phyloP scores from a whole-genome alignment of 35 echinoderm and acorn worm genomes.

The Stichopus chloronotus region DNA sequence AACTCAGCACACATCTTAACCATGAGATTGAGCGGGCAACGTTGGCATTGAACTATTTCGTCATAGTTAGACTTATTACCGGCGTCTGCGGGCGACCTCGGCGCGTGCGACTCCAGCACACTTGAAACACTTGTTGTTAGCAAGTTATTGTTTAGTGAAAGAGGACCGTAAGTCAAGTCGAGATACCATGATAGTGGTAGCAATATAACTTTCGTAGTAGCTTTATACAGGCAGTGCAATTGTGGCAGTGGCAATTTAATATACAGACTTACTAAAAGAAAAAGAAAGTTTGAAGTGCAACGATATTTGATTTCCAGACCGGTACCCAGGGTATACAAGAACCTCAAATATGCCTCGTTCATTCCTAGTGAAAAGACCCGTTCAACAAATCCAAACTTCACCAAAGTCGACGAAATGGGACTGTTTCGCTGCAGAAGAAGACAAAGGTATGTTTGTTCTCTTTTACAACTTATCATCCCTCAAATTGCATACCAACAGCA shows the following conservation, averaged over 20 bases:
- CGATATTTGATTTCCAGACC: not conserved
- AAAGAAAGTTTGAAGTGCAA: not conserved
- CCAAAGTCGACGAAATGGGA: slow-evolving; percentile 42
- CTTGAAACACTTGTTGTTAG: slow-evolving; percentile 26
- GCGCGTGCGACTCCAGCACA: slow-evolving; percentile 17
- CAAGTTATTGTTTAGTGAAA: slow-evolving; percentile 29
- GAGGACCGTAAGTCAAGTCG: not conserved
- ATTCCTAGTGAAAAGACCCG: slow-evolving; percentile 22
- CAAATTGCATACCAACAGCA: no score
- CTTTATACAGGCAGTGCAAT: slow-evolving; percentile 10
- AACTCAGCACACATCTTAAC: not conserved
- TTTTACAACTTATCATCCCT: not conserved
- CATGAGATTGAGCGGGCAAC: not conserved
- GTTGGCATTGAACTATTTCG: slow-evolving; percentile 6
- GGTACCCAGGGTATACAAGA: not conserved
- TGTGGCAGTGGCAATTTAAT: not conserved
- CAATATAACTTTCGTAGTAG: not conserved
- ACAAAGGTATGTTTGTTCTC: not conserved
- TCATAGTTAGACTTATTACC: not conserved
- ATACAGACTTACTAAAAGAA: not conserved
- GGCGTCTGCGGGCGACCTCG: slow-evolving; percentile 19
- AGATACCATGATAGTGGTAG: not conserved
- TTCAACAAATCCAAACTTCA: not conserved
- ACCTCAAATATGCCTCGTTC: slow-evolving; percentile 42
- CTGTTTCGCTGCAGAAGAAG: slow-evolving; percentile 36